phyloP scores from a whole-genome alignment of 1,140 invertebrate genomes.

The Pseudachorutes palmiensis region DNA sequence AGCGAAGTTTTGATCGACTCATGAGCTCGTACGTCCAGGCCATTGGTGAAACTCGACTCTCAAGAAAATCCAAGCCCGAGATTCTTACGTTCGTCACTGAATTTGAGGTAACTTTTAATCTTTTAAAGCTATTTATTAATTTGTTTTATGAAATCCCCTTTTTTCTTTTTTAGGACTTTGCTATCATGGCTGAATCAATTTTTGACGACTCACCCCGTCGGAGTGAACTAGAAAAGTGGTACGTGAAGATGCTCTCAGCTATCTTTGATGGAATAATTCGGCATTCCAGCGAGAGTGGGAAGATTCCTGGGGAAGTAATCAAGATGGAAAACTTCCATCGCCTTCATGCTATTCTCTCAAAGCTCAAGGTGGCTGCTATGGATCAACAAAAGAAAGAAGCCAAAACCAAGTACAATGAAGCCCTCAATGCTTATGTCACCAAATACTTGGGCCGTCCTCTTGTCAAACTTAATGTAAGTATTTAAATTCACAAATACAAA shows the following conservation, averaged over 20 bases:
- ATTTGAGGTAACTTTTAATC: constrained; percentile 55
- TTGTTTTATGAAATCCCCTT: constrained; percentile 20
- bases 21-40: constrained; percentile 78
- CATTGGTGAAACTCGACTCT: constrained; percentile 65
- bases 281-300: constrained; percentile 76
- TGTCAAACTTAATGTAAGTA: constrained; percentile 83
- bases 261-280: constrained; percentile 77
- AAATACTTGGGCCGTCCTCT: constrained; percentile 89
- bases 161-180: constrained; percentile 62
- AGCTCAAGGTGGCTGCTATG: constrained; percentile 82
- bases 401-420: constrained; percentile 82
- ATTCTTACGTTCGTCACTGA: constrained; percentile 85
- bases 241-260: constrained; percentile 69
- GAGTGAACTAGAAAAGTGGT: constrained; percentile 94
- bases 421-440: constrained; percentile 82
- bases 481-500: no score
- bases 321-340: constrained; percentile 98
- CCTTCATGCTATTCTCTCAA: constrained; percentile 74
- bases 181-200: constrained; percentile 73
- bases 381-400: constrained; percentile 83
- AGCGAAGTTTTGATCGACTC: constrained; percentile 86
- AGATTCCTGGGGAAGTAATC: constrained; percentile 88
- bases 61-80: constrained; percentile 74
- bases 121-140: constrained; percentile 2
- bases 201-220: constrained; percentile 79